phyloP scores from a whole-genome alignment of 1,140 invertebrate species.

The Philotrypesis tridentata region DNA sequence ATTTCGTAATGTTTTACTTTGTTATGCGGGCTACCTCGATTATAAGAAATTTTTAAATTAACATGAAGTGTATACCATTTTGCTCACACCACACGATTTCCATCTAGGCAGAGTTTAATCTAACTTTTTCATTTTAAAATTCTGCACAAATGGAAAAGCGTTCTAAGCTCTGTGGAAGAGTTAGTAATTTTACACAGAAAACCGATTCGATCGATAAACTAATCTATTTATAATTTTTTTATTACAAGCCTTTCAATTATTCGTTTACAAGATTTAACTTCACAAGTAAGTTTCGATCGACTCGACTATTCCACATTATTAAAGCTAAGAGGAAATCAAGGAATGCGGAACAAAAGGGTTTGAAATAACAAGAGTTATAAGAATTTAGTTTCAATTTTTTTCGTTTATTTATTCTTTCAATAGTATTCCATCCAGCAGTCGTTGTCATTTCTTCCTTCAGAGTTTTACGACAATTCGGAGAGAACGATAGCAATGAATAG shows the following conservation, averaged over 20 bases:
- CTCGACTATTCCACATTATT: not conserved
- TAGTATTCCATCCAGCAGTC: slow-evolving; percentile 5
- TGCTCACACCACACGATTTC: not conserved
- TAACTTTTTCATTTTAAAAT: not conserved
- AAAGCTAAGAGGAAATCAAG: not conserved
- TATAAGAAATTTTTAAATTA: not conserved
- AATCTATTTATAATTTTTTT: slow-evolving; percentile 20
- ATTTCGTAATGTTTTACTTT: not conserved
- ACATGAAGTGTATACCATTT: not conserved
- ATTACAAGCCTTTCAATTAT: not conserved
- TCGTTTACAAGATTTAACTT: not conserved
- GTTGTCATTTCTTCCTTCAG: not conserved
- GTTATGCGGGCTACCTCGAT: not conserved
- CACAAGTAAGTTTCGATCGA: slow-evolving; percentile 22
- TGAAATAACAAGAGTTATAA: slow-evolving; percentile 42
- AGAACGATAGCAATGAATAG: not conserved
- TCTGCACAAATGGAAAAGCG: not conserved
- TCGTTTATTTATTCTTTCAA: slow-evolving; percentile 38
- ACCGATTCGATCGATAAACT: slow-evolving; percentile 15
- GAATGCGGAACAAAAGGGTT: slow-evolving; percentile 6
- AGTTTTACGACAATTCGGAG: not conserved
- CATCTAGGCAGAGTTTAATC: not conserved
- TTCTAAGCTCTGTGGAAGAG: not conserved
- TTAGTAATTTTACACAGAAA: slow-evolving; percentile 33
- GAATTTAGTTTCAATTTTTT: slow-evolving; percentile 39